Percentiles rank a stretch among this genome's conserved stretches.
phyloP scores from a whole-genome alignment of 2,888 invertebrate species.

The Resseliella maxima region DNA sequence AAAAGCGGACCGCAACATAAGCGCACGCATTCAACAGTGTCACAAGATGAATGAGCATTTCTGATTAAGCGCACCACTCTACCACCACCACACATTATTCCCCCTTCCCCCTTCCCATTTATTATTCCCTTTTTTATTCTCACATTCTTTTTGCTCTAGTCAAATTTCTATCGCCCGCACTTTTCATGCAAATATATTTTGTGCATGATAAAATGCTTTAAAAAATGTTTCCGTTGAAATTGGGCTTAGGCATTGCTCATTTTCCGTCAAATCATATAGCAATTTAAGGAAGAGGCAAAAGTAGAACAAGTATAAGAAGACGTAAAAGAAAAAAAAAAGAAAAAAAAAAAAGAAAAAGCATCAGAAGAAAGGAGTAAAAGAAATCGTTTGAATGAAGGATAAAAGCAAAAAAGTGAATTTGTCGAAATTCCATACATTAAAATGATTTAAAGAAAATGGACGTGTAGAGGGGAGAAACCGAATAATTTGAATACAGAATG shows the following conservation, averaged over 20 bases:
- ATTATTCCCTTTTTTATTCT: no score
- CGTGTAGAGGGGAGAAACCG: no score
- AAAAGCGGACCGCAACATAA: background rate
- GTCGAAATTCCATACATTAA: no score
- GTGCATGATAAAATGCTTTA: background rate
- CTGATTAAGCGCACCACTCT: slow-evolving; percentile 2
- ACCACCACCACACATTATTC: no score
- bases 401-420: no score
- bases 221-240: background rate
- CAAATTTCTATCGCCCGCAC: slow-evolving; percentile 24
- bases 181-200: background rate
- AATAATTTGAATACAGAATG: background rate
- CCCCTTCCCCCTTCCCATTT: no score
- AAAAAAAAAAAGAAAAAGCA: background rate
- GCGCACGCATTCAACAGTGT: background rate
- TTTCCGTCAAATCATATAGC: background rate
- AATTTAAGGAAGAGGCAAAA: background rate
- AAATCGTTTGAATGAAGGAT: no score
- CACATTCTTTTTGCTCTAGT: no score
- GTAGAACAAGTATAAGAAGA: background rate
- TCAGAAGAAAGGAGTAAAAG: background rate
- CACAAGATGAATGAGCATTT: background rate
- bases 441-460: no score
- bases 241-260: background rate
- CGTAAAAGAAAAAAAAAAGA: background rate